These are phyloP conservation scores for Leptinotarsa peninsularis DNA, from an alignment of 2,888 invertebrate species.

Conservation along the genomic window DNA sequence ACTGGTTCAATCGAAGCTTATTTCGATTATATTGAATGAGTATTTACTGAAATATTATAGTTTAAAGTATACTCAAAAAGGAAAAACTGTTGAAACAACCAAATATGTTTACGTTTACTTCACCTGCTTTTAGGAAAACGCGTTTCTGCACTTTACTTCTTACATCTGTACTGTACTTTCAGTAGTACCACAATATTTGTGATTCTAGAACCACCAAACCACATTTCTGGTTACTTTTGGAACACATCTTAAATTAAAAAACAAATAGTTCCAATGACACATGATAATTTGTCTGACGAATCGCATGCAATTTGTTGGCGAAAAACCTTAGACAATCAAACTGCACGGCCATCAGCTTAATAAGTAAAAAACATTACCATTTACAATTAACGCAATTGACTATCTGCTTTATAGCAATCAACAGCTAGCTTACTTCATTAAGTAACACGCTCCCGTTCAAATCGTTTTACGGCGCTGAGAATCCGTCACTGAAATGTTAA, in stretches of 20 bases:
- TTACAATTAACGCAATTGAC: background rate
- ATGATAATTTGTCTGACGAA: background rate
- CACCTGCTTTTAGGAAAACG: no score
- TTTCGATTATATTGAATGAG: no score
- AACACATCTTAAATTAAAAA: background rate
- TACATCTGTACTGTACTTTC: no score
- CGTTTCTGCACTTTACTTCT: no score
- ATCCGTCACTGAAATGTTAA: slow-evolving; percentile 1
- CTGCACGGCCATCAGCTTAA: background rate
- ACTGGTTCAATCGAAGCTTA: no score
- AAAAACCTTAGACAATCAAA: background rate
- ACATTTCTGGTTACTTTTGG: no score
- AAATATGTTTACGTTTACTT: no score
- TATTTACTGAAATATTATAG: no score
- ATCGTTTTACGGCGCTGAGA: slow-evolving; percentile 1
- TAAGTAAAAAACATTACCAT: background rate
- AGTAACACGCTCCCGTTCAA: background rate
- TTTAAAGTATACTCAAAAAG: no score
- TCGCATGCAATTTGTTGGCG: background rate
- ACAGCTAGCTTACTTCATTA: background rate
- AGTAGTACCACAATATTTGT: no score
- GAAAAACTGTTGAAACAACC: no score
- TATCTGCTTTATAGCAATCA: background rate
- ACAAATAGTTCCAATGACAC: background rate
- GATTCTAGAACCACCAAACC: no score